These are phyloP conservation scores for Bedellia somnulentella DNA, from an alignment of 2,888 invertebrate species.

Conservation along the genomic window DNA sequence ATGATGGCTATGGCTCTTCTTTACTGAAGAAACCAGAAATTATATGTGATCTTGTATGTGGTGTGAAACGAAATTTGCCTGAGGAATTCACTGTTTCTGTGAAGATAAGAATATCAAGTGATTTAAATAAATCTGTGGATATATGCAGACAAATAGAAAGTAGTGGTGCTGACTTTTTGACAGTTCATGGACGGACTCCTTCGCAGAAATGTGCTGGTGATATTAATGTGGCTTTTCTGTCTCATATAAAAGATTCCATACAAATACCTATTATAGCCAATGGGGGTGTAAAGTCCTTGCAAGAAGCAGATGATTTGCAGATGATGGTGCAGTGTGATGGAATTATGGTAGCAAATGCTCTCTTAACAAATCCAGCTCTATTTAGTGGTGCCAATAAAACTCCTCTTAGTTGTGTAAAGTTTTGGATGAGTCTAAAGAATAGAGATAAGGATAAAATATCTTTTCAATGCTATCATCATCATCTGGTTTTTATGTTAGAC, in stretches of 20 bases:
- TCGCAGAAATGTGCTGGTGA: constrained; percentile 74
- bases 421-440: constrained; percentile 77
- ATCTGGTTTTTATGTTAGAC: constrained; percentile 94
- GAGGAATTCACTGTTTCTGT: constrained; percentile 84
- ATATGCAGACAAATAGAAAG: constrained; percentile 79
- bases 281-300: constrained; percentile 78
- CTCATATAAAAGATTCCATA: constrained; percentile 70
- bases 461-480: constrained; percentile 92
- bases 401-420: constrained; percentile 74
- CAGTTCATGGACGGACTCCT: constrained; percentile 91
- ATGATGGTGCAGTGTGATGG: constrained; percentile 73
- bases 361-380: constrained; percentile 88
- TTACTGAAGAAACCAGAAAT: constrained; percentile 81
- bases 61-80: constrained; percentile 72
- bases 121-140: constrained; percentile 72
- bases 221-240: constrained; percentile 71
- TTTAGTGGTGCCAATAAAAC: constrained; percentile 75
- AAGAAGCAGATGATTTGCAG: constrained; percentile 71
- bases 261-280: constrained; percentile 87
- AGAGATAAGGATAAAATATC: constrained; percentile 64
- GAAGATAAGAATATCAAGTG: constrained; percentile 83
- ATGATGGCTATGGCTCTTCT: constrained; percentile 86
- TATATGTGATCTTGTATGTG: constrained; percentile 77
- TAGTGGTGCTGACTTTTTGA: constrained; percentile 85
- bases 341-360: constrained; percentile 90